Percentiles rank a stretch among this genome's conserved stretches.
These are phyloP conservation scores for Arothron firmamentum DNA, from an alignment of 2,113 vertebrate species.

Conservation along the genomic window DNA sequence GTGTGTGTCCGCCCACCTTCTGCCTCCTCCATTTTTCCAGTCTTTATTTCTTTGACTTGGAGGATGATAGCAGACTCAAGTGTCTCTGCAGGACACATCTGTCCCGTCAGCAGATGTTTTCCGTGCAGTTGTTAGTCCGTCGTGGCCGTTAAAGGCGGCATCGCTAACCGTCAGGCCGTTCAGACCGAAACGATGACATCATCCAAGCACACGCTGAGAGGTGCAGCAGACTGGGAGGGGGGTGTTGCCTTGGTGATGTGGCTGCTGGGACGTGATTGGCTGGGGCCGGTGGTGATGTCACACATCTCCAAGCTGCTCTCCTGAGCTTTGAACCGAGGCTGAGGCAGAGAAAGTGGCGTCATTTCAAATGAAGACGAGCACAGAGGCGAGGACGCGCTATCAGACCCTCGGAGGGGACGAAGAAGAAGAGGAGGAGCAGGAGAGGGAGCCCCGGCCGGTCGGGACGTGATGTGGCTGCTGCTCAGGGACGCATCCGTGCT, in stretches of 20 bases:
- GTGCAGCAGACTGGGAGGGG: constrained; percentile 76
- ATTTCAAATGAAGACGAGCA: constrained; percentile 6
- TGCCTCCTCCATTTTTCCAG: too few relatives aligned
- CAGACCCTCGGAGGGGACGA: constrained; percentile 7
- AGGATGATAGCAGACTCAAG: too few relatives aligned
- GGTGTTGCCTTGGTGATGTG: constrained; percentile 79
- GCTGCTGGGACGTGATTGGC: constrained; percentile 85
- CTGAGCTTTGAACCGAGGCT: constrained; percentile 84
- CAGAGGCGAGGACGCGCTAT: not conserved
- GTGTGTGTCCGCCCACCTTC: too few relatives aligned
- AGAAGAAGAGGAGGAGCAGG: too few relatives aligned
- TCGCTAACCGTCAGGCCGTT: not conserved
- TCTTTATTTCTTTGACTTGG: too few relatives aligned
- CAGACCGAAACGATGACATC: constrained; percentile 69
- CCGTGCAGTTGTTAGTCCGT: not conserved
- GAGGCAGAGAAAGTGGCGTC: constrained; percentile 34
- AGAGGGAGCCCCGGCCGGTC: too few relatives aligned
- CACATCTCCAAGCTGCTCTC: constrained; percentile 91
- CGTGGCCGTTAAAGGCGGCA: too few relatives aligned
- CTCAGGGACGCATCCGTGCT: not conserved
- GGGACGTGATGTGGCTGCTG: not conserved
- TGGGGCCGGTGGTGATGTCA: constrained; percentile 87
- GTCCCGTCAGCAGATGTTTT: too few relatives aligned
- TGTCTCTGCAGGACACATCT: too few relatives aligned
- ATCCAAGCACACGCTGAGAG: constrained; percentile 69